phyloP scores from a whole-genome alignment of 2,888 invertebrate genomes.

The Rotaria magnacalcarata region DNA sequence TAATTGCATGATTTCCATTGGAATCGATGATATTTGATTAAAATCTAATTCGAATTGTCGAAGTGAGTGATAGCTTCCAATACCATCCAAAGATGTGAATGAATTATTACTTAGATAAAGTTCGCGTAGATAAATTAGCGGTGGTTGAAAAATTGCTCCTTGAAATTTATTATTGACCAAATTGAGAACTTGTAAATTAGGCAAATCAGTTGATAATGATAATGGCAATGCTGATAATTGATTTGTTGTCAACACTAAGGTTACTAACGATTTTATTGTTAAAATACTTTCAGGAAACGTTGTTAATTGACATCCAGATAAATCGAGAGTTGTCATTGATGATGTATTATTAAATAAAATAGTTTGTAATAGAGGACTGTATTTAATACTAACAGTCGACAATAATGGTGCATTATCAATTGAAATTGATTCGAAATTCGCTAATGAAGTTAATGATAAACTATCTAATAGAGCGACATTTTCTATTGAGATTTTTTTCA shows the following conservation, averaged over 20 bases:
- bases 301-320: neutral
- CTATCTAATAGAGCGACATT: neutral
- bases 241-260: neutral
- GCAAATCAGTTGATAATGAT: neutral
- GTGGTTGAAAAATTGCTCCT: neutral
- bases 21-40: neutral
- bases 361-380: no score
- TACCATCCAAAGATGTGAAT: neutral
- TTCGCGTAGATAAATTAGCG: neutral
- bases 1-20: neutral
- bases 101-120: neutral
- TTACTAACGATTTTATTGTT: neutral
- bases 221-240: neutral
- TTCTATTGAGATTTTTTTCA: neutral
- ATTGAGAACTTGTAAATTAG: neutral
- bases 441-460: no score
- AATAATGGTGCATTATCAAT: no score
- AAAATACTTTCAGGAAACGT: neutral
- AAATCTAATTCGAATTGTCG: neutral
- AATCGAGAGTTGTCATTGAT: neutral
- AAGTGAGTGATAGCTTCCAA: neutral
- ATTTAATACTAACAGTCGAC: no score
- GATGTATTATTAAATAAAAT: no score
- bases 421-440: no score
- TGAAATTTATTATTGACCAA: neutral